Evolutionary conservation across 1,140 invertebrate genomes (phyloP).

Genomic region (Cecropterus lyciades): DNA sequence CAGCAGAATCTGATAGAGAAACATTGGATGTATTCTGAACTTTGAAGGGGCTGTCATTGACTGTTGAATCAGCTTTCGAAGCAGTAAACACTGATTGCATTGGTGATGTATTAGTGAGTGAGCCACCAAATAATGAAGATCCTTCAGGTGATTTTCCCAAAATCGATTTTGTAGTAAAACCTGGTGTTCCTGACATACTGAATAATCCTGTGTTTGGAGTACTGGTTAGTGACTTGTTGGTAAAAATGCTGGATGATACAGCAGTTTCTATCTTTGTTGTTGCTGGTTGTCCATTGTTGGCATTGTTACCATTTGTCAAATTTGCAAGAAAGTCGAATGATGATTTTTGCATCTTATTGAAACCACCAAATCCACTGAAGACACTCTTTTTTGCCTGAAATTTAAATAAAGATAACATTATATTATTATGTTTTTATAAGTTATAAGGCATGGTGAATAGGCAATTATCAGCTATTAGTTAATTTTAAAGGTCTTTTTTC

Average conservation of each 20-base stretch:
- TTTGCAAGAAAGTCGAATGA: conserved; percentile 87
- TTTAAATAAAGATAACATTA: conserved; percentile 40
- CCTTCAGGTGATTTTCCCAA: conserved; percentile 27
- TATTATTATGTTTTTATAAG: neutral
- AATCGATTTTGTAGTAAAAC: conserved; percentile 15
- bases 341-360: conserved; percentile 79
- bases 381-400: conserved; percentile 85
- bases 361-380: conserved; percentile 87
- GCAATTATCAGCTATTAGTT: no score
- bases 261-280: conserved; percentile 44
- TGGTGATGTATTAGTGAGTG: conserved; percentile 1
- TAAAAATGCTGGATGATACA: conserved; percentile 36
- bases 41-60: conserved; percentile 64
- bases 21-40: conserved; percentile 57
- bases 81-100: conserved; percentile 47
- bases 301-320: conserved; percentile 69
- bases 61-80: conserved; percentile 56
- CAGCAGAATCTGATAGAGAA: conserved; percentile 32
- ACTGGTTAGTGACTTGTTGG: conserved; percentile 24
- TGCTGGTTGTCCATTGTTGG: conserved; percentile 47
- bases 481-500: no score
- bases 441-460: no score
- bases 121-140: conserved; percentile 25
- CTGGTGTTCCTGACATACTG: conserved; percentile 19
- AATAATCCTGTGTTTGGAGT: conserved; percentile 26